A percentile compares a stretch with the other conserved stretches of the same genome.
Conservation (phyloP, 2,888 invertebrate species). For the Mythimna vitellina region DNA sequence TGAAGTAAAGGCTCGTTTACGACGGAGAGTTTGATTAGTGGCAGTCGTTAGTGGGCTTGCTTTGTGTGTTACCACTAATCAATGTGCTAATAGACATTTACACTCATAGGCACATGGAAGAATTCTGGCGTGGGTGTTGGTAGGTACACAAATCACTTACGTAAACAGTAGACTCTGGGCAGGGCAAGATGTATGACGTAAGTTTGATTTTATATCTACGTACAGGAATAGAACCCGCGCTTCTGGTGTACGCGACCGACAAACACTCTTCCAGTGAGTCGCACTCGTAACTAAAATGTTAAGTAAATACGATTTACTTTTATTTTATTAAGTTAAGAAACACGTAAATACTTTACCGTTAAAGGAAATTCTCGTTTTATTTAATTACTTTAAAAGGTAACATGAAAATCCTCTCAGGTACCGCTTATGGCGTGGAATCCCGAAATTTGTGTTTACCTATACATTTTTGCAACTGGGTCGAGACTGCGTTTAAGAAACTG, state of each 20-base stretch:
- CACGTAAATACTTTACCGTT: conserved; percentile 38
- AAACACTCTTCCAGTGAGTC: conserved; percentile 2
- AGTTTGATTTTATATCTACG: conserved; percentile 36
- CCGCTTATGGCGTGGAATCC: conserved; percentile 39
- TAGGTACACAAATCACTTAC: conserved; percentile 30
- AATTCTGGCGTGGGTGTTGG: conserved; percentile 31
- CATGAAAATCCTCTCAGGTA: conserved; percentile 21
- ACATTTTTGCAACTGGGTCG: conserved; percentile 40
- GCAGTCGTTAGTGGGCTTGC: conserved; percentile 13
- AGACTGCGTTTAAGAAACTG: conserved; percentile 25
- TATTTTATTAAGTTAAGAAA: conserved; percentile 22
- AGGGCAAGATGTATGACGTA: conserved; percentile 38
- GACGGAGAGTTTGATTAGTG: conserved; percentile 26
- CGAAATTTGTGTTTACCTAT: conserved; percentile 41
- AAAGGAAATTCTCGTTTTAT: conserved; percentile 40
- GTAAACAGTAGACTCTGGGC: conserved; percentile 28
- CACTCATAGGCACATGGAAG: conserved; percentile 27
- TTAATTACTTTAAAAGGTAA: conserved; percentile 38
- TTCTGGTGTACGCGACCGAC: conserved; percentile 12
- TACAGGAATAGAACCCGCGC: conserved; percentile 40
- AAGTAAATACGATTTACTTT: conserved; percentile 17
- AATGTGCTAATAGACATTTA: conserved; percentile 39
- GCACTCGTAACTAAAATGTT: conserved; percentile 19
- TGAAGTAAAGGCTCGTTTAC: conserved; percentile 38
- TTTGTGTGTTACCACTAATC: conserved; percentile 40